Evolutionary conservation across 2,888 invertebrate genomes (phyloP).

Genomic region (Drosophila dives): DNA sequence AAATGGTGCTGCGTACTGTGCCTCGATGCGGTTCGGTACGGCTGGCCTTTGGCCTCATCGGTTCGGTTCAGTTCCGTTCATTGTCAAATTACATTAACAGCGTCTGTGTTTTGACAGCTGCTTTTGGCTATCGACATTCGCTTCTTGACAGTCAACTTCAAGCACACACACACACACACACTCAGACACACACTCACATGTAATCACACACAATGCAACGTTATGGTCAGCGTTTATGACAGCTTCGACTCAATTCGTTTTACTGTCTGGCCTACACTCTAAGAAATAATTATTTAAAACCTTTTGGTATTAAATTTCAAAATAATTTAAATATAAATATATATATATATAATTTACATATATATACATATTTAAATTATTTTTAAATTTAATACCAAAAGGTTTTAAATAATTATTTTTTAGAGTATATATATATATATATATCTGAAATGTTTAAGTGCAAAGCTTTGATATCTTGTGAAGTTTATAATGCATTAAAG

Average conservation of each 20-base stretch:
- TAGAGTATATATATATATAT: not conserved
- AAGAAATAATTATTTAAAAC: not conserved
- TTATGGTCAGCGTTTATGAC: constrained; percentile 52
- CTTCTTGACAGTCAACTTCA: constrained; percentile 50
- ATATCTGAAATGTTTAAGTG: not conserved
- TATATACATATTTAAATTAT: too few relatives aligned
- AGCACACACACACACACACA: constrained; percentile 21
- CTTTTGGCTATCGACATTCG: constrained; percentile 73
- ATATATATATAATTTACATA: too few relatives aligned
- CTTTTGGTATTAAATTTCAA: too few relatives aligned
- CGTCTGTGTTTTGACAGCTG: constrained; percentile 78
- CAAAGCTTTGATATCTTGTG: too few relatives aligned
- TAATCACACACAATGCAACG: constrained; percentile 48
- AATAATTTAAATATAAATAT: too few relatives aligned
- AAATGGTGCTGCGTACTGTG: not conserved
- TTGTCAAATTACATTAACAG: constrained; percentile 79
- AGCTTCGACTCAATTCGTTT: constrained; percentile 49
- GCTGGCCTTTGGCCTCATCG: constrained; percentile 46
- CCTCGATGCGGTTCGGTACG: constrained; percentile 10
- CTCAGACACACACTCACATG: constrained; percentile 11
- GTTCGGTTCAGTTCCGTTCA: constrained; percentile 57
- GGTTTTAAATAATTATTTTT: too few relatives aligned
- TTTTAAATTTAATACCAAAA: too few relatives aligned
- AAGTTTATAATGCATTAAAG: too few relatives aligned
- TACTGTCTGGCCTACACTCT: constrained; percentile 2